phyloP scores from a whole-genome alignment of 2,888 invertebrate genomes.

The Diachrysia chrysitis region DNA sequence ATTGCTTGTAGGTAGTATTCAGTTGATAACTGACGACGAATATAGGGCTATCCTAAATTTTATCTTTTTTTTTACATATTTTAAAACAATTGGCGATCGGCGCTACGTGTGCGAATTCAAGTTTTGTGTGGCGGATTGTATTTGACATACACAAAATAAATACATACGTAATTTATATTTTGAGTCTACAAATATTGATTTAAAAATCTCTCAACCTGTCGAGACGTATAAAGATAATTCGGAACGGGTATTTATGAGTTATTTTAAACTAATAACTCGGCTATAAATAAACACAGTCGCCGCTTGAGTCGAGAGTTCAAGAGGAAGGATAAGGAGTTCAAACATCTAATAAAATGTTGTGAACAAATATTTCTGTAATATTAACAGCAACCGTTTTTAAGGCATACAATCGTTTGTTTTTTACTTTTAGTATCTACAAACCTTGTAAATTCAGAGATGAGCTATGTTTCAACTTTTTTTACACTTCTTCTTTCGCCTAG shows the following conservation, averaged over 20 bases:
- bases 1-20: too few species aligned
- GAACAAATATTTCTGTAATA: background rate
- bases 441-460: too few species aligned
- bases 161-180: background rate
- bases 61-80: too few species aligned
- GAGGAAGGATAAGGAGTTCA: conserved; percentile 4
- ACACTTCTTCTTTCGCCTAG: too few species aligned
- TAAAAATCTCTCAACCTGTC: background rate
- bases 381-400: background rate
- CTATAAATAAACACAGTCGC: background rate
- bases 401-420: too few species aligned
- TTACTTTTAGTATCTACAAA: too few species aligned
- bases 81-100: too few species aligned
- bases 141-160: background rate
- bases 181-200: background rate
- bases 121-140: too few species aligned
- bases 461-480: too few species aligned
- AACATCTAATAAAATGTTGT: background rate
- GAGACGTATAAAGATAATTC: background rate
- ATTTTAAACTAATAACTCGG: background rate
- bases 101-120: too few species aligned
- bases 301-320: conserved; percentile 4
- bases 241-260: background rate
- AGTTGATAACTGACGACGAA: too few species aligned
- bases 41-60: too few species aligned